Evolutionary conservation across 2,113 vertebrate genomes (phyloP).

Genomic region (Corythornis cristatus): DNA sequence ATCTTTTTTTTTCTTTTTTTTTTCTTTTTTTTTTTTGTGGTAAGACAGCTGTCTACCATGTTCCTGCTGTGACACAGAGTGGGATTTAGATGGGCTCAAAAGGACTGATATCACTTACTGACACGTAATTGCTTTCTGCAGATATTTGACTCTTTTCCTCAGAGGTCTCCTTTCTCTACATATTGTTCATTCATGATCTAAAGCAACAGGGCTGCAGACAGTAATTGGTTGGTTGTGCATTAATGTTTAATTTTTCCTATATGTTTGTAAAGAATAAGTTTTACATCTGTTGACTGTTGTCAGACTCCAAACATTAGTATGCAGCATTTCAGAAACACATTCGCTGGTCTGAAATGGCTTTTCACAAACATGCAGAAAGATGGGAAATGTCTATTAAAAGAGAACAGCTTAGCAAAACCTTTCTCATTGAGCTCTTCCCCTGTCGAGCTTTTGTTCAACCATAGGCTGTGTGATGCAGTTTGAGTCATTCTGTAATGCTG

Average conservation of each 20-base stretch:
- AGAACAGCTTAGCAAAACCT: constrained; percentile 25
- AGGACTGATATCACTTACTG: neutral
- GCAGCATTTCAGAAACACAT: neutral
- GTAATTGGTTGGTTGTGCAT: neutral
- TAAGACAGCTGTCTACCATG: constrained; percentile 12
- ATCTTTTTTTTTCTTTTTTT: neutral
- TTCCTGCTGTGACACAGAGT: neutral
- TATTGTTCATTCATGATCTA: neutral
- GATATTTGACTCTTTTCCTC: constrained; percentile 21
- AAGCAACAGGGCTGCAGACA: neutral
- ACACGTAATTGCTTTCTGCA: constrained; percentile 12
- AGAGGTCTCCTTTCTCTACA: neutral
- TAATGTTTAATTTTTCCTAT: constrained; percentile 29
- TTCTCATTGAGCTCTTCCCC: neutral
- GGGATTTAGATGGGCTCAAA: neutral
- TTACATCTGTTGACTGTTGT: neutral
- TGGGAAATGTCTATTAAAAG: neutral
- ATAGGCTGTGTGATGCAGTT: neutral
- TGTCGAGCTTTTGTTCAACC: neutral
- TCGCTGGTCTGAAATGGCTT: neutral
- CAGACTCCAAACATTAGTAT: neutral
- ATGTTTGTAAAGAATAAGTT: neutral
- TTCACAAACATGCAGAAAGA: neutral
- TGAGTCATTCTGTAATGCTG: neutral
- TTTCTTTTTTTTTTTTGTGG: neutral